Base-by-base conservation (phyloP, 2,888 invertebrate genomes). In the Galerucella nymphaeae region DNA sequence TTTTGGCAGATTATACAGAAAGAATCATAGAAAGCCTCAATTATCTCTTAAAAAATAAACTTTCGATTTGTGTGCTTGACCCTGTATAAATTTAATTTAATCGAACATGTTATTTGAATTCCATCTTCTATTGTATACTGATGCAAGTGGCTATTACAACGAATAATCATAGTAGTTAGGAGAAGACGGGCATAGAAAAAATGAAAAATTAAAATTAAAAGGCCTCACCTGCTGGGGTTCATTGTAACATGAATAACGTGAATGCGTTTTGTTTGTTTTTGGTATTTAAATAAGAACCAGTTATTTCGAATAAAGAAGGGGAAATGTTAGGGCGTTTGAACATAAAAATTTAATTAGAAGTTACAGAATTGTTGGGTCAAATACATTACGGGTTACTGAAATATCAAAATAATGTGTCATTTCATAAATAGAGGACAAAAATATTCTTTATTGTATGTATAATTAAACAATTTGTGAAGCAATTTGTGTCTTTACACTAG, bases 101-200 rank as follows among this genome's bases (percentile, higher is more conserved):
- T 82, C 80, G 84, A 82, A 81, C 83, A 80, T 84, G 84, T 85
- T 84, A 85, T 85, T 86, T 85, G 85, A 85, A 86, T 86, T 85
- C 85, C 85, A 83, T 83, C 84, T 85, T 81, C 84, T 83, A 85
- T 86, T 86, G 85, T 85, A 82, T 38, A 38, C 83, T 79, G 79
- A 79, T 79, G 78, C 82, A 84, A 84, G 84, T 82, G 83, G 84
- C 82, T 82, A 84, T 85, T 85, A 84, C 82, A 81, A 83, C 80
- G 81, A 82, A 80, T 84, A 84, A 85, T 85, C 83, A 84, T 83
- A 83, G 84, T 84, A 82, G 81, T 82, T 79, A 75, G 71, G 73
- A 71, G 57, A 68, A 77, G 75, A 74, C 58, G 8, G 30, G 30
- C 30, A 30, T 30, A 30, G 30, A 30, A 65, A 78, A 73, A 77